Base-by-base conservation (phyloP, 2,888 invertebrate species). In the Cosmorhoe ocellata region DNA sequence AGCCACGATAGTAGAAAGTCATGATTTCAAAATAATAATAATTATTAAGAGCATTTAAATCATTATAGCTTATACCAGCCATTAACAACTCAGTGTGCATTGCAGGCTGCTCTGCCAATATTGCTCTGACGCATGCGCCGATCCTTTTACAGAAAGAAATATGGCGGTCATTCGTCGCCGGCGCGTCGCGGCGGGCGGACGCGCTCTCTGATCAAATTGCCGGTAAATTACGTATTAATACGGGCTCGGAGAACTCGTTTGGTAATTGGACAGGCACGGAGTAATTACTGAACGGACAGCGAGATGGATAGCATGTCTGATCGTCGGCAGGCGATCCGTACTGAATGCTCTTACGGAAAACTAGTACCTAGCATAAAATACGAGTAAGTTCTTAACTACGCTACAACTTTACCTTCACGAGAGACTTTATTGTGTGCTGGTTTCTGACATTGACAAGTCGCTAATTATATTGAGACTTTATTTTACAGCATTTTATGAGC, bases 71-170 rank as follows among this genome's bases (percentile, higher is more conserved):
- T 28, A 12, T 31, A 28, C 42, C 14, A 34, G 26, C 33, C 33
- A 42, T 42, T 12, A 42, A 33, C 13, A 42, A 33, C 44, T 24
- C 44, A 36, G 43, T 34, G 24, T 44, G 27, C 14, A 51, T 42
- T 49, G 31, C 28, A 46, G 12, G 14, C 44, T 36, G 38, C 33
- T 47, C 32, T 41, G 45, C 14, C 39, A 52, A 43, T 46, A 49
- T 18, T 18, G 9, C 37, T 51, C 38, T 45, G 43, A 53, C 50
- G 38, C 47, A 51, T 54, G 51, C 34, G 32, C 50, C 42, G 10
- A 40, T 41, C 61, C 59, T 50, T 63, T 51, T 57, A 58, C 42
- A 51, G 63, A 59, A 59, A 58, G 47, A 64, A 64, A 62, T 58
- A 61, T 62, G 61, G 62, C 55, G 60, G 47, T 14, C 56, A 64